Conservation (phyloP, 1,140 invertebrate genomes). For the Calycopis cecrops region DNA sequence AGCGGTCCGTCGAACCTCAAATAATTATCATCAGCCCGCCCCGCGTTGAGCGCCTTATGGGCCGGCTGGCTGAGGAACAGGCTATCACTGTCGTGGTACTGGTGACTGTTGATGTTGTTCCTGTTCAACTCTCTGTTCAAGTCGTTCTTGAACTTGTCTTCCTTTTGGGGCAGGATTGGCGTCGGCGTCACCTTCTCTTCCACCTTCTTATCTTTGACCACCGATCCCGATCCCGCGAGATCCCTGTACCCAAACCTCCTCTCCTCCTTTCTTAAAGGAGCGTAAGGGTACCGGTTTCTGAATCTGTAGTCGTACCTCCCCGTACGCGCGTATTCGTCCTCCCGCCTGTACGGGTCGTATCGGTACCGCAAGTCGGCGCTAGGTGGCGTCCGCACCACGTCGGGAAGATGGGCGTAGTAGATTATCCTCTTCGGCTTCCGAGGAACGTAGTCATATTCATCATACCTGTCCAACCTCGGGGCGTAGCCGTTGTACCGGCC, state of each 20-base stretch:
- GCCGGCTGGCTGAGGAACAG: slow-evolving; percentile 43
- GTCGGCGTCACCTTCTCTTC: slow-evolving; percentile 67
- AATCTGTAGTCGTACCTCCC: slow-evolving; percentile 64
- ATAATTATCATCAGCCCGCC: slow-evolving; percentile 48
- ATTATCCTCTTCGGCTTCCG: slow-evolving; percentile 72
- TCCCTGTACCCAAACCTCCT: slow-evolving; percentile 62
- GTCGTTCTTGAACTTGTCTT: slow-evolving; percentile 47
- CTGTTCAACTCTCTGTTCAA: slow-evolving; percentile 41
- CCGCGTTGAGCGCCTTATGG: slow-evolving; percentile 56
- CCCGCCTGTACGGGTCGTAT: slow-evolving; percentile 64
- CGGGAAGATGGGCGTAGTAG: slow-evolving; percentile 71
- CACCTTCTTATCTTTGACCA: slow-evolving; percentile 59
- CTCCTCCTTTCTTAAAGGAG: slow-evolving; percentile 64
- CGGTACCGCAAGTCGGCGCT: slow-evolving; percentile 64
- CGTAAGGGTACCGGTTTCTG: slow-evolving; percentile 58
- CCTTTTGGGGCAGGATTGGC: slow-evolving; percentile 58
- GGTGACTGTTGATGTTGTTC: slow-evolving; percentile 67
- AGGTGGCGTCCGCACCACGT: slow-evolving; percentile 67
- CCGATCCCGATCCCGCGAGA: slow-evolving; percentile 51
- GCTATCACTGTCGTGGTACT: slow-evolving; percentile 57
- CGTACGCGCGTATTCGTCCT: slow-evolving; percentile 58
- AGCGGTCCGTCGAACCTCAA: slow-evolving; percentile 64
- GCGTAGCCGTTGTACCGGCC: slow-evolving; percentile 52
- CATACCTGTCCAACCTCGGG: slow-evolving; percentile 62
- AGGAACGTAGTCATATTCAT: slow-evolving; percentile 61